Percentiles rank a stretch among this genome's conserved stretches.
phyloP scores from a whole-genome alignment of 1,140 invertebrate species.

The Mya arenaria region DNA sequence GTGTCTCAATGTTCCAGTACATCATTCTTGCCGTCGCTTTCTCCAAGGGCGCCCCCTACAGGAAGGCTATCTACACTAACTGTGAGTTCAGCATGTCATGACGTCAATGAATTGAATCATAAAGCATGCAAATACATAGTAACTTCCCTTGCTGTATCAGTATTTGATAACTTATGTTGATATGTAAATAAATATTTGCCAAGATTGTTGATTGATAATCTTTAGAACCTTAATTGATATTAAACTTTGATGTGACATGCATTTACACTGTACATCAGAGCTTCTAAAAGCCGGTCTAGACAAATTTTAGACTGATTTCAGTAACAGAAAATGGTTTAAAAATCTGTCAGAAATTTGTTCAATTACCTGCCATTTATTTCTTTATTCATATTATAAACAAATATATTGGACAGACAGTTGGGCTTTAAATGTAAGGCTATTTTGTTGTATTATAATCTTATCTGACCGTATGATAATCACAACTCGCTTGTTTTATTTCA shows the following conservation, averaged over 20 bases:
- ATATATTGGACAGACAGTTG: too few species aligned
- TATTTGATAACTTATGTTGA: neutral
- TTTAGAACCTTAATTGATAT: neutral
- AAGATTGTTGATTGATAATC: neutral
- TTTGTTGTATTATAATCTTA: neutral
- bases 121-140: too few species aligned
- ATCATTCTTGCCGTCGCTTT: conserved; percentile 93
- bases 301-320: too few species aligned
- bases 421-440: too few species aligned
- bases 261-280: too few species aligned
- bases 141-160: neutral
- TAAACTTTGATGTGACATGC: too few species aligned
- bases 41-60: conserved; percentile 93
- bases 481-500: conserved; percentile 61
- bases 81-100: conserved; percentile 68
- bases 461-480: neutral
- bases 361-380: too few species aligned
- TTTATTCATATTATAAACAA: too few species aligned
- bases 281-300: too few species aligned
- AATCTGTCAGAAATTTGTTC: too few species aligned
- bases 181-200: neutral
- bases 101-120: too few species aligned
- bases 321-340: too few species aligned
- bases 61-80: conserved; percentile 77
- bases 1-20: conserved; percentile 93